Percentiles rank a stretch among this genome's conserved stretches.
phyloP scores from a whole-genome alignment of 2,113 vertebrate genomes.

The Cromileptes altivelis region DNA sequence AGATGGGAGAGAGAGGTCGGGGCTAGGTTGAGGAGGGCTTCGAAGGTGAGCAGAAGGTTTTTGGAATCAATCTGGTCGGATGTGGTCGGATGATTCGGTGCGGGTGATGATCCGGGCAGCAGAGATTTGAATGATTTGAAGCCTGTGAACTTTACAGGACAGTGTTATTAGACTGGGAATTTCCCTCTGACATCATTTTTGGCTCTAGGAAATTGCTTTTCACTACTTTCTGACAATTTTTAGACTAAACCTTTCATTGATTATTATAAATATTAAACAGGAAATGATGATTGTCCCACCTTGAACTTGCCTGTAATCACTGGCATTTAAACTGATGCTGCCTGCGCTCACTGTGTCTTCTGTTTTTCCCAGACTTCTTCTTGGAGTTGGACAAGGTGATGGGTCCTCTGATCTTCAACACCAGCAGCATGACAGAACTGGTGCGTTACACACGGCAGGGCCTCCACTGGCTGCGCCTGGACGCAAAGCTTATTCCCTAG shows the following conservation, averaged over 20 bases:
- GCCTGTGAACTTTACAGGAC: not conserved
- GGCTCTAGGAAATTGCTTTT: not conserved
- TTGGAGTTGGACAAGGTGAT: slow-evolving; percentile 97
- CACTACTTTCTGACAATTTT: not conserved
- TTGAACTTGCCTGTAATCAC: not conserved
- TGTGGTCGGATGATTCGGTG: too few relatives aligned
- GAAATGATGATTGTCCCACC: not conserved
- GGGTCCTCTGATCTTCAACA: slow-evolving; percentile 97
- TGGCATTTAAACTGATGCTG: not conserved
- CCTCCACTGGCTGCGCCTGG: slow-evolving; percentile 96
- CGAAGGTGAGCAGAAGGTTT: too few relatives aligned
- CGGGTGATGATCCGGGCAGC: too few relatives aligned
- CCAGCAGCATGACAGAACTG: slow-evolving; percentile 98
- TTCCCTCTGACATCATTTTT: not conserved
- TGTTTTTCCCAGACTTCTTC: slow-evolving; percentile 92
- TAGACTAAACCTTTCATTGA: not conserved
- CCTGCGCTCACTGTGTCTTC: not conserved
- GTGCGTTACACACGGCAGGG: slow-evolving; percentile 98
- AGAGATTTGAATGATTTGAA: too few relatives aligned
- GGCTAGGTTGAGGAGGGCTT: too few relatives aligned
- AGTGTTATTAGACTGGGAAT: too few relatives aligned
- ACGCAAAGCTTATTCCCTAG: slow-evolving; percentile 90
- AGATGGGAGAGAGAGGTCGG: too few relatives aligned
- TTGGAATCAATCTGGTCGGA: too few relatives aligned
- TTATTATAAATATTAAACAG: not conserved